These are phyloP conservation scores for Lycorma delicatula DNA, from an alignment of 1,140 invertebrate genomes.

Conservation along the genomic window DNA sequence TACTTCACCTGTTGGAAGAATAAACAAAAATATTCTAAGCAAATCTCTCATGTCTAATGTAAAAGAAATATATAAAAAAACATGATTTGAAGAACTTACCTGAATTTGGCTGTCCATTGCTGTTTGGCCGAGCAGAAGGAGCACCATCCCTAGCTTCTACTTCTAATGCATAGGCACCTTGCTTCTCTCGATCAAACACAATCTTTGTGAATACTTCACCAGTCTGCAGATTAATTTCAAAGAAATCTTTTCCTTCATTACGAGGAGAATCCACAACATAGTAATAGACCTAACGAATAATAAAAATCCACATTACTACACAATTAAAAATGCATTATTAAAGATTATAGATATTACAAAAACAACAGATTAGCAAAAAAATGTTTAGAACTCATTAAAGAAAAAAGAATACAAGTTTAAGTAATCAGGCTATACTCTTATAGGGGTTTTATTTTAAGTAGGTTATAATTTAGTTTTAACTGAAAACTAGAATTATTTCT, in stretches of 20 bases:
- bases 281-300: slow-evolving; percentile 64
- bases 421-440: background rate
- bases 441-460: too few relatives aligned
- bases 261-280: slow-evolving; percentile 81
- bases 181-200: slow-evolving; percentile 90
- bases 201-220: slow-evolving; percentile 91
- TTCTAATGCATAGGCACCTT: slow-evolving; percentile 87
- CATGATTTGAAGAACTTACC: too few relatives aligned
- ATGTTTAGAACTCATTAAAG: background rate
- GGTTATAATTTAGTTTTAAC: too few relatives aligned
- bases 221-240: slow-evolving; percentile 87
- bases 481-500: too few relatives aligned
- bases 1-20: too few relatives aligned
- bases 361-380: background rate
- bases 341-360: too few relatives aligned
- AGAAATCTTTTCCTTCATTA: slow-evolving; percentile 89
- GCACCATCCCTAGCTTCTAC: slow-evolving; percentile 89
- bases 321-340: background rate
- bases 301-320: slow-evolving; percentile 9
- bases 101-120: slow-evolving; percentile 82
- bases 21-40: too few relatives aligned
- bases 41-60: too few relatives aligned
- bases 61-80: too few relatives aligned
- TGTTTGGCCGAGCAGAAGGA: slow-evolving; percentile 83
- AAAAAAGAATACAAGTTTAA: background rate